Base-by-base conservation (phyloP, 2,113 vertebrate species). In the Copsychus sechellarum region DNA sequence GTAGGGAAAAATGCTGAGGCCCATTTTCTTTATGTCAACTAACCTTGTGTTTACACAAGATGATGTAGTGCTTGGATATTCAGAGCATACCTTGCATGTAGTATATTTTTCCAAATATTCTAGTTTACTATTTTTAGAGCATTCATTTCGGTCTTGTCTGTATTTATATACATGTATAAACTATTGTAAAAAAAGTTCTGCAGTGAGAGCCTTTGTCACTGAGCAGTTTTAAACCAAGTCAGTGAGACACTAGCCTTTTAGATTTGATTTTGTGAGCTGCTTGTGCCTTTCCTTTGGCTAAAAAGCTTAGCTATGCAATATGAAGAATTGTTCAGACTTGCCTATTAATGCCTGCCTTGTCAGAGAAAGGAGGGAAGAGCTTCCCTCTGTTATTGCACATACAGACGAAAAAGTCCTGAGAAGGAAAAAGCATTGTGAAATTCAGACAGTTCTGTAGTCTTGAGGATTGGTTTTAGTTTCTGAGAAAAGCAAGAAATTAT, bases 251-350 rank as follows among this genome's bases (percentile, higher is more conserved):
- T 79, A 94, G 58, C 81, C 92, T 81, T 78, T 57, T 2, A 76
- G 62, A 31, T 95, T 93, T 94, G 81, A 76, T 89, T 95, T 90
- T 96, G 77, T 94, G 82, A 93, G 42, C 72, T 43, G 47, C 81
- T 76, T 90, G 77, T 82, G 78, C 40, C 95, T 82, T 96, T 84
- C 70, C 92, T 90, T 94, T 89, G 88, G 54, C 61, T 92, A 58
- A 81, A 90, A 96, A 36, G 21, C 83, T 78, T 91, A 70, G 36
- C n/a, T 43, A 14, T 62, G 25, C 38, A 81, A n/a, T 34, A 74
- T 24, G 24, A 87, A 29, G 34, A 70, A 61, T 72, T 82, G 54
- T 73, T 95, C 48, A 89, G 65, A 92, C 91, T 95, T 94, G 78
- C 57, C 74, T 94, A 86, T 86, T 96, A 76, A 76, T 33, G 34